A percentile compares a stretch with the other conserved stretches of the same genome.
These are phyloP conservation scores for Zaprionus kolodkinae DNA, from an alignment of 1,140 invertebrate genomes.

Conservation along the genomic window DNA sequence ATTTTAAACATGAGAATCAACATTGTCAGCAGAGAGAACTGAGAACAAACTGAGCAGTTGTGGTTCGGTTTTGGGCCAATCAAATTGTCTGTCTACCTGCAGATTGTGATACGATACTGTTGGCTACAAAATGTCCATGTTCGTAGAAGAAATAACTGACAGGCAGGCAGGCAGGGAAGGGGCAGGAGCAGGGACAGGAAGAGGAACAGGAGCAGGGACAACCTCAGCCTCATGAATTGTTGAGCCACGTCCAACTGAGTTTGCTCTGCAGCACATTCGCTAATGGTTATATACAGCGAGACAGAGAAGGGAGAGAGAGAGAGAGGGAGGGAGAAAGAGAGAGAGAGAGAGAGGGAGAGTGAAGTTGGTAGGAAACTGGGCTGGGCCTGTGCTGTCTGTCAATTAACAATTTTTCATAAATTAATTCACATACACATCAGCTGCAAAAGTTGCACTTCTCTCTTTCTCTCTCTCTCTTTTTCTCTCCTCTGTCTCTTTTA, in stretches of 20 bases:
- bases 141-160: background rate
- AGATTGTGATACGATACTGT: background rate
- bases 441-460: conserved; percentile 27
- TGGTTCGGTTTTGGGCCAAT: conserved; percentile 23
- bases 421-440: conserved; percentile 40
- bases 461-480: too few relatives aligned
- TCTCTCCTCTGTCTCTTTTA: background rate
- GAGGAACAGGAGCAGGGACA: background rate
- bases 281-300: conserved; percentile 39
- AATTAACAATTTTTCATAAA: conserved; percentile 74
- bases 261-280: conserved; percentile 35
- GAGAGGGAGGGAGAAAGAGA: too few relatives aligned
- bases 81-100: conserved; percentile 21
- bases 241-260: conserved; percentile 20
- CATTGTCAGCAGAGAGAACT: conserved; percentile 33
- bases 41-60: conserved; percentile 22
- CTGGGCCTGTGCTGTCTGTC: conserved; percentile 64
- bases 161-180: background rate
- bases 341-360: background rate
- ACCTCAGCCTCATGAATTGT: conserved; percentile 62
- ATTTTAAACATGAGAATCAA: conserved; percentile 36
- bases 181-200: too few relatives aligned
- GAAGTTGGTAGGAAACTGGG: background rate
- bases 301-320: background rate
- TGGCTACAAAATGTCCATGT: conserved; percentile 17